Percentiles rank a stretch among this genome's conserved stretches.
Conservation (phyloP, 2,113 vertebrate species). For the Sinocyclocheilus anshuiensis region DNA sequence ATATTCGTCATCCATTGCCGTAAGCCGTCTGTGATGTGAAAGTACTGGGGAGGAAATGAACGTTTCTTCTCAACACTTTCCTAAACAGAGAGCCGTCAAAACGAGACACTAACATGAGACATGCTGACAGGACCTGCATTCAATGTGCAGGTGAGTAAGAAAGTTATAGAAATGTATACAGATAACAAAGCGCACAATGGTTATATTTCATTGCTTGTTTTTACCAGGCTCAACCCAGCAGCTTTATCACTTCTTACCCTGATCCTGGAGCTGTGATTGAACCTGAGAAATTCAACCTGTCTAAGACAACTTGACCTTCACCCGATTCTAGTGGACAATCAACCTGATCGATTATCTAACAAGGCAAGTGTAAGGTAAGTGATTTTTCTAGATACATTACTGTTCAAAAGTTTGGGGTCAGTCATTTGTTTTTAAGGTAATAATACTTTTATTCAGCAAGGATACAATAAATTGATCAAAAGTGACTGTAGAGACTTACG, state of each 20-base stretch:
- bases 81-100: background rate
- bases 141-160: background rate
- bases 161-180: background rate
- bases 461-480: background rate
- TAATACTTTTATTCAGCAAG: background rate
- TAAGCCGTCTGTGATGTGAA: background rate
- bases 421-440: background rate
- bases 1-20: background rate
- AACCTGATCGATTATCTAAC: background rate
- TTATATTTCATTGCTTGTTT: background rate
- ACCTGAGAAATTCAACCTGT: background rate
- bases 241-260: background rate
- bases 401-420: background rate
- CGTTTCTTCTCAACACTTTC: background rate
- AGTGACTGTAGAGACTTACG: background rate
- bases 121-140: background rate
- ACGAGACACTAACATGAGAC: background rate
- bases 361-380: background rate
- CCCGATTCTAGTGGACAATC: background rate
- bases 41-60: conserved; percentile 30
- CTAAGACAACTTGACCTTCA: background rate
- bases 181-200: background rate
- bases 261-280: background rate
- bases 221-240: background rate
- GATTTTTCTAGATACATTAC: background rate